Conservation (phyloP, 2,797 vertebrate genomes). For the Lagocephalus sceleratus region DNA sequence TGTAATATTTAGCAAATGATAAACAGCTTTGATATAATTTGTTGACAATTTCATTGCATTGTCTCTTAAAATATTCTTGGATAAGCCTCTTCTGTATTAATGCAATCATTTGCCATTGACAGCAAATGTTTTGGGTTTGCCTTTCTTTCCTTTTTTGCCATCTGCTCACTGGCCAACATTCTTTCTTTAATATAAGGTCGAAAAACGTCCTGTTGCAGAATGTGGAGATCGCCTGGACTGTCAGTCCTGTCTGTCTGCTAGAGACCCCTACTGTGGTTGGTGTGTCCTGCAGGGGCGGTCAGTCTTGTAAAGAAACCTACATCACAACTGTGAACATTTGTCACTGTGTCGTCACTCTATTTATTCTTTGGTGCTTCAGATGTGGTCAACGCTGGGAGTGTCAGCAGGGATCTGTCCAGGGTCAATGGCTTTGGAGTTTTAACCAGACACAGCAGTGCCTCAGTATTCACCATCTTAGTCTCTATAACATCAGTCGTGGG, state of each 20-base stretch:
- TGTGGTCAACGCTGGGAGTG: constrained; percentile 87
- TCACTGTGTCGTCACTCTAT: not conserved
- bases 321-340: not conserved
- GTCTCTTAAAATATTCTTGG: no score
- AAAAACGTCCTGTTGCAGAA: constrained; percentile 88
- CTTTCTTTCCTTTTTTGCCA: not conserved
- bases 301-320: constrained; percentile 38
- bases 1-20: no score
- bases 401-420: constrained; percentile 74
- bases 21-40: no score
- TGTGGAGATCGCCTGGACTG: constrained; percentile 87
- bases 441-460: constrained; percentile 82
- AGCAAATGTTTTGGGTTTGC: not conserved
- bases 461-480: constrained; percentile 79
- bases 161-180: constrained; percentile 45
- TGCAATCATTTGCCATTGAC: not conserved
- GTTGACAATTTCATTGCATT: no score
- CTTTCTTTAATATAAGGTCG: constrained; percentile 61
- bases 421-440: constrained; percentile 93
- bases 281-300: constrained; percentile 93
- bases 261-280: constrained; percentile 95
- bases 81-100: no score
- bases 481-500: constrained; percentile 89
- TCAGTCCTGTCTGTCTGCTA: constrained; percentile 83
- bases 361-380: constrained; percentile 57